Evolutionary conservation across 2,797 vertebrate genomes (phyloP).

Genomic region (Tiaroga cobitis): DNA sequence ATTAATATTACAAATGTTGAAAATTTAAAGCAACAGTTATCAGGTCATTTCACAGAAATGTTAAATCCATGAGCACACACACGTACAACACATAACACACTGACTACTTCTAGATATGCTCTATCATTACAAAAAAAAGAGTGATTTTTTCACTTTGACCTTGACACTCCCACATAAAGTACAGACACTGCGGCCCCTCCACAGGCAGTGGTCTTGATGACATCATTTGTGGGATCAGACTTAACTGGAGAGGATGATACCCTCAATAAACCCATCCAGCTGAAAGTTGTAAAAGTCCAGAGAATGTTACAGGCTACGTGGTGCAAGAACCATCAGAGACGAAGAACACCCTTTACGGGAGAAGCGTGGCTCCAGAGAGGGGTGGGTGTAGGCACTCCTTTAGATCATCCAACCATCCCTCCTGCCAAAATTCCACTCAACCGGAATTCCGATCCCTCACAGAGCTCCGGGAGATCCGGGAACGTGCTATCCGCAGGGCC

Average conservation of each 20-base stretch:
- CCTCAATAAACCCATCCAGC: slow-evolving; percentile 52
- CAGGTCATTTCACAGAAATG: not conserved
- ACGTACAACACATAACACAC: not conserved
- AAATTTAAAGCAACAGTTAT: not conserved
- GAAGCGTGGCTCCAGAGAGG: slow-evolving; percentile 18
- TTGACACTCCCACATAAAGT: slow-evolving; percentile 19
- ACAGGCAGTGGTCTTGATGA: slow-evolving; percentile 28
- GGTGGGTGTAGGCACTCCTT: slow-evolving; percentile 29
- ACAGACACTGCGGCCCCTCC: slow-evolving; percentile 11
- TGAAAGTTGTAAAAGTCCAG: slow-evolving; percentile 55
- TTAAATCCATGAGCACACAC: slow-evolving; percentile 1
- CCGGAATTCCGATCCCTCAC: slow-evolving; percentile 44
- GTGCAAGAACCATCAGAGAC: slow-evolving; percentile 37
- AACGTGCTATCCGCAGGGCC: slow-evolving; percentile 31
- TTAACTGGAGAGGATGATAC: slow-evolving; percentile 26
- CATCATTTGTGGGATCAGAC: slow-evolving; percentile 41
- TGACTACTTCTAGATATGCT: not conserved
- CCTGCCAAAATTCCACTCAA: slow-evolving; percentile 48
- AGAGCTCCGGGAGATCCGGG: slow-evolving; percentile 38
- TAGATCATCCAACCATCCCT: slow-evolving; percentile 24
- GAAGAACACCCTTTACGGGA: slow-evolving; percentile 42
- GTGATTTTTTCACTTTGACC: not conserved
- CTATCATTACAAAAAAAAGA: not conserved
- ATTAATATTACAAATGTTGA: not conserved
- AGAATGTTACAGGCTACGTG: slow-evolving; percentile 33